Evolutionary conservation across 37 sponge, comb jelly and placozoan species (phyloP).

Genomic region (Aplysina aerophoba): DNA sequence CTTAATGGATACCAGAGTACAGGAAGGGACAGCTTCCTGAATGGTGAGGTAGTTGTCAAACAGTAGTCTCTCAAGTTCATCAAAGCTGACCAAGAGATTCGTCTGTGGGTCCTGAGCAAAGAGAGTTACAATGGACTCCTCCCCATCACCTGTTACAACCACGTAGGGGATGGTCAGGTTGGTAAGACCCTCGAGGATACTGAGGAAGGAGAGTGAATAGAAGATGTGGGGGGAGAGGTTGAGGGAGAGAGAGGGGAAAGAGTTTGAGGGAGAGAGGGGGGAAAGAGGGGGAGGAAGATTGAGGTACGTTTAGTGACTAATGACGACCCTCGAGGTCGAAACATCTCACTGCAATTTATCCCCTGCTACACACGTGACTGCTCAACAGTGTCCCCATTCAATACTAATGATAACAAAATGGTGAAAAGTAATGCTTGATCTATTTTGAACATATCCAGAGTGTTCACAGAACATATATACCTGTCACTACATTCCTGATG

Average conservation of each 20-base stretch:
- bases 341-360: too few relatives aligned
- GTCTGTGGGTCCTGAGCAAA: conserved; percentile 7
- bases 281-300: background rate
- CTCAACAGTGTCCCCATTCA: too few relatives aligned
- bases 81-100: conserved; percentile 21
- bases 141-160: background rate
- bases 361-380: too few relatives aligned
- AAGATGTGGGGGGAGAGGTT: background rate
- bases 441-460: too few relatives aligned
- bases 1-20: conserved; percentile 19
- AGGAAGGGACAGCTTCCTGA: background rate
- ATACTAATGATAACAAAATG: too few relatives aligned
- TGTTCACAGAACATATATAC: too few relatives aligned
- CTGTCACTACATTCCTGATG: too few relatives aligned
- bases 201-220: background rate
- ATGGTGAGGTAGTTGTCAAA: conserved; percentile 1
- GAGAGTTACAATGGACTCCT: background rate
- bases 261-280: background rate
- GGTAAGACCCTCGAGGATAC: background rate
- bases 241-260: background rate
- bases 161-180: background rate
- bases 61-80: background rate
- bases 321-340: too few relatives aligned
- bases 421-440: too few relatives aligned
- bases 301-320: too few relatives aligned